Evolutionary conservation across 2,888 invertebrate species (phyloP).

Genomic region (Chironomus riparius): DNA sequence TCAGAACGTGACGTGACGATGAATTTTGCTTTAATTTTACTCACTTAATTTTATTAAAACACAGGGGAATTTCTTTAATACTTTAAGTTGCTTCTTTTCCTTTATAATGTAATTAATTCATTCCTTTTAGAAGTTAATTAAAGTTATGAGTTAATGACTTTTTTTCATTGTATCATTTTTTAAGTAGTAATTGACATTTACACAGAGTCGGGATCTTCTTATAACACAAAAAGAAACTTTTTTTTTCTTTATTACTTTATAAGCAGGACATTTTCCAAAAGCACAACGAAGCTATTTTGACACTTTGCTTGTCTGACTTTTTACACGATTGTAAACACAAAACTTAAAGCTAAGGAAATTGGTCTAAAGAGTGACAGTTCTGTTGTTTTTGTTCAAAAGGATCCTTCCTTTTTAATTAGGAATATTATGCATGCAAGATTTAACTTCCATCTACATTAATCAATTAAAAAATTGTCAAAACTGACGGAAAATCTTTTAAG

Average conservation of each 20-base stretch:
- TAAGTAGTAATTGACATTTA: conserved; percentile 19
- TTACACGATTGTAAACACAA: no score
- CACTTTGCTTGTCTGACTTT: no score
- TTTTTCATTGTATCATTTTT: background rate
- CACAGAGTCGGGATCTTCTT: conserved; percentile 10
- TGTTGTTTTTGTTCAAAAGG: no score
- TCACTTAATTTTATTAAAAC: background rate
- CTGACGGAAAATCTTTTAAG: no score
- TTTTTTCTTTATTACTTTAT: background rate
- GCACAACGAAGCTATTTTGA: no score
- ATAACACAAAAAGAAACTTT: conserved; percentile 2
- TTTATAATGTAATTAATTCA: background rate
- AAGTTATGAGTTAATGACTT: background rate
- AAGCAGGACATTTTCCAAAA: no score
- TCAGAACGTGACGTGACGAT: background rate
- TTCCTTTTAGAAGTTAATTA: background rate
- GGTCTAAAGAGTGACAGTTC: no score
- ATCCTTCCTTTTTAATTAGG: no score
- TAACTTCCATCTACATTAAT: no score
- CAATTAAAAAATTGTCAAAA: no score
- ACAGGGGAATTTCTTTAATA: background rate
- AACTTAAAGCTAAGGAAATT: no score
- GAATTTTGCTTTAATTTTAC: background rate
- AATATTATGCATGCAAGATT: no score
- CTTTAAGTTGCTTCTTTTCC: background rate